These are phyloP conservation scores for Sweltsa coloradensis DNA, from an alignment of 1,140 invertebrate genomes.

Conservation along the genomic window DNA sequence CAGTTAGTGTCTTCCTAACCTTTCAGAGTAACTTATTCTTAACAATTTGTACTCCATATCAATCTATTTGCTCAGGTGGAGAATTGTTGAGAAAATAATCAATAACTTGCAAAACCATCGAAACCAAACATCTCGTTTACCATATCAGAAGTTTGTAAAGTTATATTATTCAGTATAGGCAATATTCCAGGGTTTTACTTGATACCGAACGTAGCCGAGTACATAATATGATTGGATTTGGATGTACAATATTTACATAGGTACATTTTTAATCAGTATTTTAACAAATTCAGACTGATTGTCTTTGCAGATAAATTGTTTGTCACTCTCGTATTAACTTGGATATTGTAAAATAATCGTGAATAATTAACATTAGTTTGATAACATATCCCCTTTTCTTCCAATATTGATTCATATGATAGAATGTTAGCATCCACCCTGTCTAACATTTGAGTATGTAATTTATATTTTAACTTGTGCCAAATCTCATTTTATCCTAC, in stretches of 20 bases:
- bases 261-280: no score
- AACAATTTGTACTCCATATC: slow-evolving; percentile 1
- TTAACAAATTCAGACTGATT: no score
- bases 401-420: not conserved
- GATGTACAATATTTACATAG: no score
- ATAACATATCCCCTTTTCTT: slow-evolving; percentile 8
- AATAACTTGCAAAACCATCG: not conserved
- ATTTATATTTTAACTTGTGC: slow-evolving; percentile 8
- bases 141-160: not conserved
- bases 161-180: not conserved
- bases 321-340: no score
- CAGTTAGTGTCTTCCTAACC: slow-evolving; percentile 3
- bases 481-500: slow-evolving; percentile 12
- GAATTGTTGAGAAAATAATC: not conserved
- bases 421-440: not conserved
- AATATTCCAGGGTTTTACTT: not conserved
- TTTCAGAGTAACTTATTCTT: not conserved
- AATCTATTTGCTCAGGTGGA: not conserved
- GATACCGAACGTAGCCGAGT: no score
- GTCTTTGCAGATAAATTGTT: no score
- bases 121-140: not conserved
- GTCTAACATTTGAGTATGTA: no score
- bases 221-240: no score
- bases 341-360: no score
- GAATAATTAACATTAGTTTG: no score